Percentiles rank a stretch among this genome's conserved stretches.
These are phyloP conservation scores for Pseudolaguvia tuberculata DNA, from an alignment of 2,113 vertebrate species.

Conservation along the genomic window DNA sequence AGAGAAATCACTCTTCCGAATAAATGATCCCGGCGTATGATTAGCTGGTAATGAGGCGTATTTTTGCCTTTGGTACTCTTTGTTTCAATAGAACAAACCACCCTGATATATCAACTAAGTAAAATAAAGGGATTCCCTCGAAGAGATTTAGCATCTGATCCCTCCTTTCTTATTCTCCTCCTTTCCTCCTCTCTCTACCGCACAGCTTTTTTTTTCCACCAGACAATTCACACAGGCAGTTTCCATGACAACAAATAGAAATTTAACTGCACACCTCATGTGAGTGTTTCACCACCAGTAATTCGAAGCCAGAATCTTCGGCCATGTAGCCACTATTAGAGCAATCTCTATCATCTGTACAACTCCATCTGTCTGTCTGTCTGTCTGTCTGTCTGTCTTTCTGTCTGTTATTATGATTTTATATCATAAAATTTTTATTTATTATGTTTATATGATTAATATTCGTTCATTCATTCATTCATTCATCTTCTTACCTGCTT, in stretches of 20 bases:
- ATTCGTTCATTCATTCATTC: too few species aligned
- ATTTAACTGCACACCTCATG: conserved; percentile 62
- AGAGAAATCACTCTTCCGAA: conserved; percentile 33
- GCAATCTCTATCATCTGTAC: conserved; percentile 35
- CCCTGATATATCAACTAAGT: conserved; percentile 52
- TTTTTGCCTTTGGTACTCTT: conserved; percentile 13
- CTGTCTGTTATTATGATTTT: too few species aligned
- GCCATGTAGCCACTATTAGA: conserved; percentile 33
- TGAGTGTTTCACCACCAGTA: conserved; percentile 57
- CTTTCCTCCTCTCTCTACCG: too few species aligned
- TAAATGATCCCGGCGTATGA: conserved; percentile 20
- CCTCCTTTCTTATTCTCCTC: conserved; percentile 54
- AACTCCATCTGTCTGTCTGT: not conserved
- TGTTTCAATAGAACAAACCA: conserved; percentile 29
- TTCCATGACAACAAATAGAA: conserved; percentile 78
- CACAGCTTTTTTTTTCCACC: conserved; percentile 57
- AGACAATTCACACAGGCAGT: conserved; percentile 69
- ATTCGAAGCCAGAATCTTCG: conserved; percentile 43
- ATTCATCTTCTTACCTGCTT: too few species aligned
- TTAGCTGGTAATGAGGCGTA: conserved; percentile 39
- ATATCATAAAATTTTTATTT: too few species aligned
- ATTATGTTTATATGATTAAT: too few species aligned
- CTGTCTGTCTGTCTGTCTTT: not conserved
- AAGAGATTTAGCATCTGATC: conserved; percentile 53
- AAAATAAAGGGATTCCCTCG: conserved; percentile 51